A percentile compares a stretch with the other conserved stretches of the same genome.
phyloP scores from a whole-genome alignment of 2,888 invertebrate species.

The Heliothis peltigera region DNA sequence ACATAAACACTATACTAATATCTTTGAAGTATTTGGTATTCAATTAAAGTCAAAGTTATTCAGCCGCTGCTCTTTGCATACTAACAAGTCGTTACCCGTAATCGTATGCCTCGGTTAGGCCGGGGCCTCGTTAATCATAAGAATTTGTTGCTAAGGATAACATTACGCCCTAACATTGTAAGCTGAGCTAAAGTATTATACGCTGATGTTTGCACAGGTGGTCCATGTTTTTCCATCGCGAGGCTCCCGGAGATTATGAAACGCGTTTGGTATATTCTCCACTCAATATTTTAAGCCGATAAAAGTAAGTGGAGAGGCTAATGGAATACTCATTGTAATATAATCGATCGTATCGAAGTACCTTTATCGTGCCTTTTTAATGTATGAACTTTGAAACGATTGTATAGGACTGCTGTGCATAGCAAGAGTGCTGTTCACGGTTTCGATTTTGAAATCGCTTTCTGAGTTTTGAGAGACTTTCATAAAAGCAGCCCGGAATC shows the following conservation, averaged over 20 bases:
- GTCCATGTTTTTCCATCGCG: slow-evolving; percentile 30
- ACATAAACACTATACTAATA: slow-evolving; percentile 10
- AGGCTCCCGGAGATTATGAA: slow-evolving; percentile 21
- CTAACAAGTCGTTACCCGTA: slow-evolving; percentile 38
- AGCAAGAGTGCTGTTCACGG: too few relatives aligned
- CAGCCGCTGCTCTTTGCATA: slow-evolving; percentile 33
- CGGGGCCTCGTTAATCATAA: slow-evolving; percentile 48
- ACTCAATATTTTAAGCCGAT: slow-evolving; percentile 23
- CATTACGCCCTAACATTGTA: slow-evolving; percentile 24
- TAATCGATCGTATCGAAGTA: not conserved
- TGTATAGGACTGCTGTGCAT: too few relatives aligned
- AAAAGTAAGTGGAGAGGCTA: slow-evolving; percentile 16
- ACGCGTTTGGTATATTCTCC: slow-evolving; percentile 5
- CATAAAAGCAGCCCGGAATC: too few relatives aligned
- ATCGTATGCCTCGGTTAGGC: slow-evolving; percentile 27
- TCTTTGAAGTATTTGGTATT: slow-evolving; percentile 41
- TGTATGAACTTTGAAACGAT: not conserved
- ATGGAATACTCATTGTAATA: slow-evolving; percentile 10
- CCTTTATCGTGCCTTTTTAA: not conserved
- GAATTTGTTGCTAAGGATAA: slow-evolving; percentile 23
- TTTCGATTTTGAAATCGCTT: too few relatives aligned
- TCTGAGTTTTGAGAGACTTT: too few relatives aligned
- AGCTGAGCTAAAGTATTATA: slow-evolving; percentile 43
- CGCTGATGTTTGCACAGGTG: slow-evolving; percentile 55
- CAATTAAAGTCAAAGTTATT: slow-evolving; percentile 32